phyloP scores from a whole-genome alignment of 2,113 vertebrate species.

The Hippocampus comes region DNA sequence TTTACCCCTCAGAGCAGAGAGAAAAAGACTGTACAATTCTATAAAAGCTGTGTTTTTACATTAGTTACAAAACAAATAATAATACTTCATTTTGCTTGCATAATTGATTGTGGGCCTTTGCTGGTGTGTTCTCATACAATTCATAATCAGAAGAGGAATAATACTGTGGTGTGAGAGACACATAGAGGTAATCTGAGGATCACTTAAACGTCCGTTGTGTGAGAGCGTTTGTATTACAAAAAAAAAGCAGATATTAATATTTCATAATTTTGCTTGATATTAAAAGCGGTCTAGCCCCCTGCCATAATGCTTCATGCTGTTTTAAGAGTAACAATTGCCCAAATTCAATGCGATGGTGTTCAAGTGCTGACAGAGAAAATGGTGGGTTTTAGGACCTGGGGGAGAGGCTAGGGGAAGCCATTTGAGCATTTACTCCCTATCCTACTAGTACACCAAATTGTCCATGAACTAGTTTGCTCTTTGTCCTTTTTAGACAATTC shows the following conservation, averaged over 20 bases:
- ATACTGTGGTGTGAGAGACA: slow-evolving; percentile 82
- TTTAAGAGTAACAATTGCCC: neutral
- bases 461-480: neutral
- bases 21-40: slow-evolving; percentile 93
- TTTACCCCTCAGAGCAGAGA: slow-evolving; percentile 63
- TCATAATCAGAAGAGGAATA: slow-evolving; percentile 78
- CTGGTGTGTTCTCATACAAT: slow-evolving; percentile 82
- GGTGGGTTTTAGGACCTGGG: neutral
- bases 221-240: neutral
- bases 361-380: neutral
- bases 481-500: neutral
- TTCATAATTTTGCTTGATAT: neutral
- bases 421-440: neutral
- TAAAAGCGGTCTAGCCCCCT: neutral
- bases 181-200: slow-evolving; percentile 26
- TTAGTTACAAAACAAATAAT: slow-evolving; percentile 95
- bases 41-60: slow-evolving; percentile 99
- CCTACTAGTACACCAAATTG: neutral
- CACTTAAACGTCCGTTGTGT: neutral
- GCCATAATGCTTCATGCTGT: neutral
- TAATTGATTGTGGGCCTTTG: slow-evolving; percentile 86
- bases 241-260: neutral
- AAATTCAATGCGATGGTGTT: neutral
- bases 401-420: neutral
- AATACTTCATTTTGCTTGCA: slow-evolving; percentile 88